A percentile compares a stretch with the other conserved stretches of the same genome.
These are phyloP conservation scores for Chauna torquata DNA, from an alignment of 2,113 vertebrate species.

Conservation along the genomic window DNA sequence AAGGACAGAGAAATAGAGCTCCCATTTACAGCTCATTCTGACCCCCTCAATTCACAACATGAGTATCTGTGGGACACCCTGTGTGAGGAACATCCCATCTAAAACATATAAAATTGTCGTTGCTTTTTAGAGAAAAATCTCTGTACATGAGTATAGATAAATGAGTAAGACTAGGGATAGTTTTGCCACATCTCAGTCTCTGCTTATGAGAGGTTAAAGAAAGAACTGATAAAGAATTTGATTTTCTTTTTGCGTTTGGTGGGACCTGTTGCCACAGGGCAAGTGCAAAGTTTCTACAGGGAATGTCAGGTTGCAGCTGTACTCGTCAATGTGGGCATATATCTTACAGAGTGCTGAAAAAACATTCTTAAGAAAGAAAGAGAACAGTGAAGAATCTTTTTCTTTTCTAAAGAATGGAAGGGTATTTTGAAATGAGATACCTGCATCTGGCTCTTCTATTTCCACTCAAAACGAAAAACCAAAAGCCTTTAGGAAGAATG, in stretches of 20 bases:
- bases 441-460: slow-evolving; percentile 21
- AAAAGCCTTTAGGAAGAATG: slow-evolving; percentile 37
- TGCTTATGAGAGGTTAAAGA: background rate
- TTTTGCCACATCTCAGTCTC: background rate
- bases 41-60: background rate
- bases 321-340: background rate
- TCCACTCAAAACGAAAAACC: background rate
- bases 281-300: background rate
- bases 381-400: background rate
- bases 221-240: background rate
- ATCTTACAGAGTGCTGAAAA: background rate
- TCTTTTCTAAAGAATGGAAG: background rate
- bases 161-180: background rate
- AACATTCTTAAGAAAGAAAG: background rate
- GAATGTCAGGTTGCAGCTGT: background rate
- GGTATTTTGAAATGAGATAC: slow-evolving; percentile 29
- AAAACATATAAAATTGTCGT: background rate
- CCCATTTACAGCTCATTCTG: background rate
- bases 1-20: background rate
- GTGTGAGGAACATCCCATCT: background rate
- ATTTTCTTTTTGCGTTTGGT: background rate
- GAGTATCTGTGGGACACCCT: background rate
- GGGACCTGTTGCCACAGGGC: background rate
- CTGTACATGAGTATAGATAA: background rate
- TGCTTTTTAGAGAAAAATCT: background rate